A percentile compares a stretch with the other conserved stretches of the same genome.
Conservation (phyloP, 2,797 vertebrate genomes). For the Crenichthys baileyi region DNA sequence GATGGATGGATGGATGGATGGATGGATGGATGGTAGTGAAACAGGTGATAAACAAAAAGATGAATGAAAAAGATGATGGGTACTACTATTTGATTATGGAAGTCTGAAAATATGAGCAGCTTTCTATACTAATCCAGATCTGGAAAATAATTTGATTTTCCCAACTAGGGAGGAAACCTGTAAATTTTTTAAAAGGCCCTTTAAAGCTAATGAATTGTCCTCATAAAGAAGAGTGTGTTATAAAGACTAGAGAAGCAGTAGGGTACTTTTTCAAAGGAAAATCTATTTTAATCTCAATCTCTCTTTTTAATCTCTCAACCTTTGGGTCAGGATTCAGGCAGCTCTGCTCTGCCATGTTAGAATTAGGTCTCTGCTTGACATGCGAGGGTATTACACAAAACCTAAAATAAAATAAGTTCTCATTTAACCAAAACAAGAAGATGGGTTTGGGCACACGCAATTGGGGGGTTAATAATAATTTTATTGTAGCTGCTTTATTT, state of each 20-base stretch:
- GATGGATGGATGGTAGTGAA: background rate
- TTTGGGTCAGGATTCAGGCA: background rate
- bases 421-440: conserved; percentile 47
- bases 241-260: conserved; percentile 9
- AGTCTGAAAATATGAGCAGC: background rate
- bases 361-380: conserved; percentile 40
- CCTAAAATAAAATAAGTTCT: conserved; percentile 38
- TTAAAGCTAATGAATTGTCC: background rate
- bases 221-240: background rate
- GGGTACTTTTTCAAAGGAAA: conserved; percentile 21
- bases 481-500: conserved; percentile 60
- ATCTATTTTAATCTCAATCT: conserved; percentile 28
- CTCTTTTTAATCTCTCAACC: no score
- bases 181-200: background rate
- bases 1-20: no score
- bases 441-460: conserved; percentile 42
- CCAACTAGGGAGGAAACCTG: background rate
- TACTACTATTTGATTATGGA: background rate
- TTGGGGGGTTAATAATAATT: conserved; percentile 66
- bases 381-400: conserved; percentile 46
- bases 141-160: background rate
- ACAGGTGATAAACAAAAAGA: background rate
- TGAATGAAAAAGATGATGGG: background rate
- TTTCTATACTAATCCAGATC: background rate
- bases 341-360: conserved; percentile 41